These are phyloP conservation scores for Nephrocerus scutellatus DNA, from an alignment of 2,888 invertebrate species.

Conservation along the genomic window DNA sequence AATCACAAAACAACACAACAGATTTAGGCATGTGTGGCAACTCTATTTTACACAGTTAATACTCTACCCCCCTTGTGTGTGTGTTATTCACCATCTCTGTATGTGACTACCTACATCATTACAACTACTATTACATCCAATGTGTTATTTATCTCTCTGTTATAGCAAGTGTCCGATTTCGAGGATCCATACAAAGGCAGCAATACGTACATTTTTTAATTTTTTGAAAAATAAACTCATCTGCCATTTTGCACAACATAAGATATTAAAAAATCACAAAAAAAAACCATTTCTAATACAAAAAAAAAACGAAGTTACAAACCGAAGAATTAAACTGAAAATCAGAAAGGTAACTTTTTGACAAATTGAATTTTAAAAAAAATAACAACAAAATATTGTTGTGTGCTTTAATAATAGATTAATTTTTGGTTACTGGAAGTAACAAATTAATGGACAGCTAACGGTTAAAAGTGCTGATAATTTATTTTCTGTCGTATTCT, in stretches of 20 bases:
- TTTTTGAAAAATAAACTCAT: conserved; percentile 9
- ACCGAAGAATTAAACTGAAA: conserved; percentile 11
- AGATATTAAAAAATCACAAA: neutral
- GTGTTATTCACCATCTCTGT: conserved; percentile 11
- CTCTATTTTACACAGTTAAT: too few relatives aligned
- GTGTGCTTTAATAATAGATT: too few relatives aligned
- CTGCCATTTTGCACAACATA: neutral
- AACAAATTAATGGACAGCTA: too few relatives aligned
- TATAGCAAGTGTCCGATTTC: conserved; percentile 65
- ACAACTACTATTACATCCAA: too few relatives aligned
- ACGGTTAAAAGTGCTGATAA: conserved; percentile 9
- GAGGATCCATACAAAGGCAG: conserved; percentile 63
- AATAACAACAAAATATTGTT: conserved; percentile 3
- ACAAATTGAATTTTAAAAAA: too few relatives aligned
- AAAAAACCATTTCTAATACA: conserved; percentile 13
- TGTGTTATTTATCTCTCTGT: conserved; percentile 37
- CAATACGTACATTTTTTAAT: conserved; percentile 82
- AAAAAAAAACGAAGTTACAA: neutral
- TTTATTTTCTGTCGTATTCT: conserved; percentile 21
- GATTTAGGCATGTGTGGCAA: too few relatives aligned
- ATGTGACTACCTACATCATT: conserved; percentile 1
- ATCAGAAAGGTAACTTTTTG: too few relatives aligned
- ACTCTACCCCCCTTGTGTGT: too few relatives aligned
- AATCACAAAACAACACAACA: too few relatives aligned
- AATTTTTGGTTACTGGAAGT: too few relatives aligned